Evolutionary conservation across 1,140 invertebrate species (phyloP).

Genomic region (Heliconius himera): DNA sequence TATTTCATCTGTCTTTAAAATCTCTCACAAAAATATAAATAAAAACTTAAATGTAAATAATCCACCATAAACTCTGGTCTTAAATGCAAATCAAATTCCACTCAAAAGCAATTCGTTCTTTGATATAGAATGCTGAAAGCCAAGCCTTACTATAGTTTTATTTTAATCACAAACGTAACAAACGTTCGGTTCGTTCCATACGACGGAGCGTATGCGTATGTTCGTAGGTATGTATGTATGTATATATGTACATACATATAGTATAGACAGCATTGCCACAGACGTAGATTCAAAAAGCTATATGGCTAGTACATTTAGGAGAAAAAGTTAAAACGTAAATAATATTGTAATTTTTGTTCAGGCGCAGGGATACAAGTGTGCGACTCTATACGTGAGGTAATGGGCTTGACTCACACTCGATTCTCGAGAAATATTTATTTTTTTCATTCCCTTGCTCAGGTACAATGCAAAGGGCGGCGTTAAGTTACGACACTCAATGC

Average conservation of each 20-base stretch:
- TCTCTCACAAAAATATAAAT: background rate
- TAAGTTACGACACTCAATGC: no score
- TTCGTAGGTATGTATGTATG: background rate
- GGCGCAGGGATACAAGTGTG: no score
- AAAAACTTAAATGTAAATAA: background rate
- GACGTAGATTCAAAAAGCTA: slow-evolving; percentile 7
- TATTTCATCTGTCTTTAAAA: background rate
- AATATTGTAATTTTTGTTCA: background rate
- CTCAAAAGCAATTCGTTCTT: slow-evolving; percentile 9
- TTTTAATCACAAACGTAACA: slow-evolving; percentile 14
- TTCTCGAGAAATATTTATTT: no score
- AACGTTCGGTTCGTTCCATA: slow-evolving; percentile 7
- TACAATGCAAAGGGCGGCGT: no score
- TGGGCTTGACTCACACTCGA: background rate
- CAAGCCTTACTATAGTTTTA: slow-evolving; percentile 5
- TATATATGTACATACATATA: background rate
- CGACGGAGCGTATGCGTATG: background rate
- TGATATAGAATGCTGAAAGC: slow-evolving; percentile 11
- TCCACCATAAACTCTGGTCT: background rate
- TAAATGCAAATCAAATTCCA: slow-evolving; percentile 9
- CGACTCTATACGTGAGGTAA: no score
- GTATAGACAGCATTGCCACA: background rate
- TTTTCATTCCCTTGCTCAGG: no score
- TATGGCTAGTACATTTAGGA: background rate
- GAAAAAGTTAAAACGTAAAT: background rate